Evolutionary conservation across 1,140 invertebrate species (phyloP).

Genomic region (Cecropterus lyciades): DNA sequence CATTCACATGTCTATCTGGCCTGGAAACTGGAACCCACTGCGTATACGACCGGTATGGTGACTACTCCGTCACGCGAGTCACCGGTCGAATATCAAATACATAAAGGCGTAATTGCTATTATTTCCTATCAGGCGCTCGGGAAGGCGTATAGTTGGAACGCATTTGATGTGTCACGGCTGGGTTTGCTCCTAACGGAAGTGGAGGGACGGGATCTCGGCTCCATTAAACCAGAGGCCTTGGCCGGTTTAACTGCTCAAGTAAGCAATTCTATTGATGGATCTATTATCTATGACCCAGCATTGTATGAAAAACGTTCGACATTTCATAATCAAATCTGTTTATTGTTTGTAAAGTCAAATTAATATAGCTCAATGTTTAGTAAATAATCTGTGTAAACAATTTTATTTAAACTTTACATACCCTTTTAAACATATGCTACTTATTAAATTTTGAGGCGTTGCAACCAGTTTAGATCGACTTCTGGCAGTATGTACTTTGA

Average conservation of each 20-base stretch:
- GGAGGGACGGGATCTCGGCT: constrained; percentile 52
- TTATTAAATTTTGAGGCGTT: too few species aligned
- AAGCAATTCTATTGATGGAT: constrained; percentile 16
- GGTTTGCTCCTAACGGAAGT: constrained; percentile 68
- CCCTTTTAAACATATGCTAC: too few species aligned
- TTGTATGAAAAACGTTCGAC: not conserved
- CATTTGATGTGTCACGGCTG: constrained; percentile 63
- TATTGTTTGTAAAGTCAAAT: not conserved
- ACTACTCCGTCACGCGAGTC: too few species aligned
- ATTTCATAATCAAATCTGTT: not conserved
- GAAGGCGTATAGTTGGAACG: constrained; percentile 70
- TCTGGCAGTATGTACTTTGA: too few species aligned
- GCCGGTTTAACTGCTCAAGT: constrained; percentile 66
- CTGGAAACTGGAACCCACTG: too few species aligned
- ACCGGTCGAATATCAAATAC: too few species aligned
- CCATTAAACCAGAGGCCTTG: constrained; percentile 69
- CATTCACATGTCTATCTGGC: too few species aligned
- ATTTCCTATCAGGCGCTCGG: constrained; percentile 59
- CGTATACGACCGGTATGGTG: too few species aligned
- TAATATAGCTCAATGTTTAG: not conserved
- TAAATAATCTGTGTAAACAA: too few species aligned
- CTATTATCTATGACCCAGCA: constrained; percentile 12
- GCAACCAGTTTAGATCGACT: too few species aligned
- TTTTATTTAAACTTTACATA: too few species aligned
- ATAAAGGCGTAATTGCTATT: constrained; percentile 23